Evolutionary conservation across 2,113 vertebrate genomes (phyloP).

Genomic region (Clinocottus analis): DNA sequence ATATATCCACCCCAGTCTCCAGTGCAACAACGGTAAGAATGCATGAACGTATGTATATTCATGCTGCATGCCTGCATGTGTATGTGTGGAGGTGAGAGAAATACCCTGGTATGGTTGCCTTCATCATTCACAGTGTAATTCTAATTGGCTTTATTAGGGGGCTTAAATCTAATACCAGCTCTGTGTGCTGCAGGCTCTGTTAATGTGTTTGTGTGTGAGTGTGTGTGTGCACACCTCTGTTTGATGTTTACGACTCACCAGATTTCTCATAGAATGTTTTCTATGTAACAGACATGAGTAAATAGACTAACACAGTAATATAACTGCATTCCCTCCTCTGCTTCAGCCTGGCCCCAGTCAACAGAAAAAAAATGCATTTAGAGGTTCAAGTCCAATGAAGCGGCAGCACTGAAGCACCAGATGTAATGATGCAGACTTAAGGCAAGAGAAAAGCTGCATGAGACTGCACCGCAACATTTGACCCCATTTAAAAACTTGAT

Average conservation of each 20-base stretch:
- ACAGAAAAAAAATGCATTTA: conserved; percentile 41
- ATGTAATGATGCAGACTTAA: conserved; percentile 64
- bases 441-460: conserved; percentile 72
- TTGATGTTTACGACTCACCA: conserved; percentile 59
- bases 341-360: conserved; percentile 28
- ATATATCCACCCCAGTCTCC: neutral
- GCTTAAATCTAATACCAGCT: conserved; percentile 75
- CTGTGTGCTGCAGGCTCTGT: conserved; percentile 54
- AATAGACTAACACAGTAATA: conserved; percentile 40
- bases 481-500: conserved; percentile 89
- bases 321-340: conserved; percentile 13
- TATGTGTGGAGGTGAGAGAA: conserved; percentile 39
- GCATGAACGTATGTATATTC: neutral
- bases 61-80: conserved; percentile 6
- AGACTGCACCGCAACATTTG: conserved; percentile 83
- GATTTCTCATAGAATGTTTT: conserved; percentile 43
- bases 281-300: conserved; percentile 40
- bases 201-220: conserved; percentile 30
- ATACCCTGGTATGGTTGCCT: conserved; percentile 45
- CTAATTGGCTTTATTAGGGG: conserved; percentile 77
- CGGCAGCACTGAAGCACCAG: conserved; percentile 42
- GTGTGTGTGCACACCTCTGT: conserved; percentile 10
- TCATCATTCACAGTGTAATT: conserved; percentile 65
- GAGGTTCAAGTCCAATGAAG: conserved; percentile 59
- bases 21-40: neutral